Base-by-base conservation (phyloP, 2,888 invertebrate genomes). In the Sinhomidia bicolor region DNA sequence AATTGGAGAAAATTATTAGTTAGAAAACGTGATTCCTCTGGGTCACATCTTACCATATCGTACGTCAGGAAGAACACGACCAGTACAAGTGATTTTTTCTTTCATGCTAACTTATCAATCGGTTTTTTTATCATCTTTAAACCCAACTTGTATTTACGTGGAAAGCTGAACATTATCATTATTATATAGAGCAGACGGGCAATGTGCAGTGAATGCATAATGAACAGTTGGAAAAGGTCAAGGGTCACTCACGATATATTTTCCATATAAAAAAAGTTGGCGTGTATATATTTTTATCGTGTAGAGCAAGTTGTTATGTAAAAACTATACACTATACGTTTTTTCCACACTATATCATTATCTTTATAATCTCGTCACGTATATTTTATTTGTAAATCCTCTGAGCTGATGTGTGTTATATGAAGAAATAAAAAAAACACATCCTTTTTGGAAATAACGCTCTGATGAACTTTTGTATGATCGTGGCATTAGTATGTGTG, bases 241-340 rank as follows among this genome's bases (percentile, higher is more conserved):
- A 32, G 32, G 68, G 68, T 68, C 68, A 41, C n/a, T 68, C 47
- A 14, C 47, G 32, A 20, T n/a, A n/a, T n/a, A 68, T 68, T 60
- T 60, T 60, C 26, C 26, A 20, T n/a, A n/a, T n/a, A n/a, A n/a
- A n/a, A n/a, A n/a, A n/a, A n/a, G n/a, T n/a, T n/a, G n/a, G n/a
- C n/a, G n/a, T n/a, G n/a, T n/a, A n/a, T n/a, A n/a, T n/a, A n/a
- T n/a, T n/a, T n/a, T n/a, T n/a, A n/a, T n/a, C n/a, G n/a, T n/a
- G n/a, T n/a, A n/a, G n/a, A n/a, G n/a, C n/a, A n/a, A n/a, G n/a
- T n/a, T n/a, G n/a, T n/a, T n/a, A n/a, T n/a, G n/a, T n/a, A n/a
- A n/a, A n/a, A n/a, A n/a, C n/a, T n/a, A n/a, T n/a, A n/a, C n/a
- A n/a, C n/a, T n/a, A n/a, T n/a, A n/a, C n/a, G n/a, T n/a, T n/a